Evolutionary conservation across 2,888 invertebrate genomes (phyloP), one percentile per base, ranked within the genome.

Genomic region (Papilio gigon): DNA sequence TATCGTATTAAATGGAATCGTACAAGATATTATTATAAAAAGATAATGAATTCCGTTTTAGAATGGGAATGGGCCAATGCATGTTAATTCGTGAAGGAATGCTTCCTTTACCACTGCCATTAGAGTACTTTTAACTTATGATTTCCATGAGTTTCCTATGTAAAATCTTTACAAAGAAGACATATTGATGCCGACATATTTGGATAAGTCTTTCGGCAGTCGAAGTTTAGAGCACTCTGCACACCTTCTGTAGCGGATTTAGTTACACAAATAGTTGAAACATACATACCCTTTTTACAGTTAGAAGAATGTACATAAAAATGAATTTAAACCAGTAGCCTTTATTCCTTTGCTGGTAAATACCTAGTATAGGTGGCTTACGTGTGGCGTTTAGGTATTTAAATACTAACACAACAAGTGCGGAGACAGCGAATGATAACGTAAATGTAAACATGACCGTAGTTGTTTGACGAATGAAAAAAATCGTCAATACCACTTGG

Each of bases 341-440:
- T 73, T 91, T 92, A 75, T 91, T 91, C 47, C 81, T 83, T 75
- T 90, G 86, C 68, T 88, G 91, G 76, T 94, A 94, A 50, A 94
- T 81, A 65, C 93, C 93, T 42, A 90, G 86, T 70, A 93, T 84
- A 0, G 92, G 85, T 0, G 87, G 84, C 44, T 83, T 86, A 30
- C 78, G 75, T 61, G 80, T 81, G 62, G 77, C 80, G 78, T 90
- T 90, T 62, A 89, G 67, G 73, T 83, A 83, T 63, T 80, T 83
- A 75, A 90, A 87, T 68, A 84, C 56, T 30, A 86, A 33, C 20
- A 89, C 84, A 53, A 90, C 71, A 44, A 72, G 64, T 1, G 78
- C 68, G 1, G 84, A 76, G 65, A 88, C 80, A 60, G 83, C 64
- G n/a, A 83, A 60, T 2, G 86, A 81, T 35, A 82, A 70, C 33